Conservation (phyloP, 2,888 invertebrate genomes). For the Tetragnatha montana region DNA sequence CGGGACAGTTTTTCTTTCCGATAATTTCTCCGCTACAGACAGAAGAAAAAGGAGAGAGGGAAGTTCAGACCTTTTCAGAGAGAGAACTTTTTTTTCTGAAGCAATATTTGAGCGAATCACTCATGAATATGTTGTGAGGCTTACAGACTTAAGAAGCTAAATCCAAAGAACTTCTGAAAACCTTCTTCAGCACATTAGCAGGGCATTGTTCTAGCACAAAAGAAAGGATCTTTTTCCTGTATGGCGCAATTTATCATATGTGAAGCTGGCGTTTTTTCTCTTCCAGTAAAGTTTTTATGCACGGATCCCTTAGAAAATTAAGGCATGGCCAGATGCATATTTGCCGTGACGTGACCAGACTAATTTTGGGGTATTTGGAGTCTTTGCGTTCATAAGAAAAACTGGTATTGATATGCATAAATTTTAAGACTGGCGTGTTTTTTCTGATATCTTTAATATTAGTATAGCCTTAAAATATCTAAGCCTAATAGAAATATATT, state of each 20-base stretch:
- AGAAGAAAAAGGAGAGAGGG: background rate
- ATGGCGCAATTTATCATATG: background rate
- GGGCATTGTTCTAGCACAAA: constrained; percentile 10
- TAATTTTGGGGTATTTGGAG: constrained; percentile 50
- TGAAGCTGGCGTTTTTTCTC: constrained; percentile 7
- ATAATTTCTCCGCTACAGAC: background rate
- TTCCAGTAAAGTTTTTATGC: background rate
- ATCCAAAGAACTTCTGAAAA: constrained; percentile 44
- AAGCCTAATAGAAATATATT: too few species aligned
- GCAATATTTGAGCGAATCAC: constrained; percentile 49
- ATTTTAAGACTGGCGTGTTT: background rate
- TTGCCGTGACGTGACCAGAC: constrained; percentile 54
- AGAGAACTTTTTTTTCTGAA: constrained; percentile 18
- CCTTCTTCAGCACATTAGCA: constrained; percentile 9
- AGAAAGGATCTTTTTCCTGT: constrained; percentile 12
- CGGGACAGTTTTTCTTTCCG: background rate
- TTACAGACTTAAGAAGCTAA: constrained; percentile 54
- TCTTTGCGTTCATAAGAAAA: background rate
- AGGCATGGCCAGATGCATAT: background rate
- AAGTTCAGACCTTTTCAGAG: constrained; percentile 14
- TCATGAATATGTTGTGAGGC: constrained; percentile 63
- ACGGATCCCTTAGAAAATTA: background rate
- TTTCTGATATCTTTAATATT: too few species aligned
- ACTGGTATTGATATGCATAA: background rate
- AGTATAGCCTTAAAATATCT: too few species aligned